These are phyloP conservation scores for Troilus luridus DNA, from an alignment of 2,888 invertebrate genomes.

Conservation along the genomic window DNA sequence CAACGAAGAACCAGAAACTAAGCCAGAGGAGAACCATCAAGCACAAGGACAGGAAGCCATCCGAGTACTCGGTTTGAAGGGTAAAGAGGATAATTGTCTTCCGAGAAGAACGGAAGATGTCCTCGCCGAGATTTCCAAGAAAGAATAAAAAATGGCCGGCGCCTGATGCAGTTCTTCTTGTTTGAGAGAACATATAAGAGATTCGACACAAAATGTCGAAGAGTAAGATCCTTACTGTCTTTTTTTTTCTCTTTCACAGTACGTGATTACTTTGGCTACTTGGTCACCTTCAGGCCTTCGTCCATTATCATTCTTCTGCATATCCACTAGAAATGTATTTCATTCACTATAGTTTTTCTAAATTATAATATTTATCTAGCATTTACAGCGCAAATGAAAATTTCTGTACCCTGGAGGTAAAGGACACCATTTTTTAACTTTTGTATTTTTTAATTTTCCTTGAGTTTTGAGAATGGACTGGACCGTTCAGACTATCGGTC, in stretches of 20 bases:
- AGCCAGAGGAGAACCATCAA: not conserved
- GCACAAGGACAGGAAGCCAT: conserved; percentile 37
- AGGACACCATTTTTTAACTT: too few species aligned
- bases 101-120: conserved; percentile 45
- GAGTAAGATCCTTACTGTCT: conserved; percentile 2
- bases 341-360: not conserved
- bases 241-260: conserved; percentile 10
- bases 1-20: not conserved
- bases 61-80: conserved; percentile 17
- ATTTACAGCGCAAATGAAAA: too few species aligned
- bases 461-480: too few species aligned
- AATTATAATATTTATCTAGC: not conserved
- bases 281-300: not conserved
- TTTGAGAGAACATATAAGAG: conserved; percentile 21
- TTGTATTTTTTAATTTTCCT: too few species aligned
- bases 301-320: not conserved
- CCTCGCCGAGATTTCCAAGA: conserved; percentile 20
- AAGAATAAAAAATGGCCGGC: conserved; percentile 47
- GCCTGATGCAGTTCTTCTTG: conserved; percentile 37
- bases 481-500: too few species aligned
- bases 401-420: too few species aligned
- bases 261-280: conserved; percentile 43
- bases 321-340: not conserved
- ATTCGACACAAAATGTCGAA: conserved; percentile 47
- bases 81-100: conserved; percentile 48